Evolutionary conservation across 2,888 invertebrate species (phyloP), one percentile per base, ranked within the genome.

Genomic region (Choristoneura rosaceana): DNA sequence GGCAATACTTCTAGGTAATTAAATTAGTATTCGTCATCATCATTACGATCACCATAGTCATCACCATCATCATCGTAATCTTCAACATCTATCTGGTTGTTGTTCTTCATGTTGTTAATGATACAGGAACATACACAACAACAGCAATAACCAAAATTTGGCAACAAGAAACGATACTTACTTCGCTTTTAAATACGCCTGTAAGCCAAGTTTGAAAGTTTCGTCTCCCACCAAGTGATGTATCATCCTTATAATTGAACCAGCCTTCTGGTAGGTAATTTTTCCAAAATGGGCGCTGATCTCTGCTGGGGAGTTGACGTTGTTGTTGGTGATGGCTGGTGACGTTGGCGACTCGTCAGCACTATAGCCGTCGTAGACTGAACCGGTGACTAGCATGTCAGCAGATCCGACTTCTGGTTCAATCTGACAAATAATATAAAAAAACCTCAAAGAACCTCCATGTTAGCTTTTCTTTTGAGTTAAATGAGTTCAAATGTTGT

Each of bases 201-300:
- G 76, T n/a, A 88, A 74, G 17, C 90, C 90, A 65, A 77, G 74
- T 78, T 80, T 82, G 67, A 88, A 86, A 52, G 88, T 90, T 4
- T 84, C 84, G 66, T 93, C 89, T 4, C 90, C 91, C 14, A 94
- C 77, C n/a, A 92, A 81, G 78, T 94, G 90, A 74, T 93, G 93
- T 60, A 94, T 89, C 94, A 94, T 94, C 61, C 93, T 85, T 38
- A 94, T 93, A 0, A 94, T 88, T 0, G 93, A 85, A 4, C 93
- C 95, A 1, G 95, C 96, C 87, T 97, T 97, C 77, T 95, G 95
- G 78, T 97, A 97, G 0, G 96, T 95, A 60, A 97, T 95, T 0
- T 90, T 91, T 70, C 96, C 96, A 79, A 97, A 97, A 87, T 96
- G 95, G 0, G 85, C 92, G 41, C 91, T 90, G 25, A 97, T 95